Evolutionary conservation across 2,113 vertebrate genomes (phyloP), one percentile per base, ranked within the genome.

Genomic region (Craseonycteris thonglongyai): DNA sequence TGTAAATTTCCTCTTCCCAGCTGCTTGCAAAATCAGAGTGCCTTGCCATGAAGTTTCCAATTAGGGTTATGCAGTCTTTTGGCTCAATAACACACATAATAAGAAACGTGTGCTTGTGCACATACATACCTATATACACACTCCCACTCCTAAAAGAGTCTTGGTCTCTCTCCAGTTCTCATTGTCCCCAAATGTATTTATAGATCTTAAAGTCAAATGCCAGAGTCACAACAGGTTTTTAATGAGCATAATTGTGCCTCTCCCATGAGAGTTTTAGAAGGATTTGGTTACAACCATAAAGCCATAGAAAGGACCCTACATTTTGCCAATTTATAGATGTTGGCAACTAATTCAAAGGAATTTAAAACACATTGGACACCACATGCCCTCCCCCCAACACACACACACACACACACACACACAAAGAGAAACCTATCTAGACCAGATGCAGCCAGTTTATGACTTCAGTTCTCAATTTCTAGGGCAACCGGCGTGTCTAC

Each of bases 1-100:
- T 81, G 74, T 95, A 95, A 87, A 86, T 42, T 66, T 54, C 86
- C 74, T 85, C 71, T 61, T 15, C n/a, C 26, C 92, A 96, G 84
- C 95, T 92, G 68, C 90, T 92, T 68, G 5, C 40, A 45, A 58
- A 91, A 88, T 78, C 65, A 83, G 86, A 75, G 63, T 24, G 58
- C 47, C 69, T 45, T 78, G 2, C 61, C 61, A 75, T n/a, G 56
- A 71, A 15, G 66, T 81, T 88, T 63, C 75, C 49, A 42, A 4
- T 40, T 68, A 80, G 56, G 61, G 66, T 59, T 65, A 18, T 45
- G 40, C 15, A 0, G 9, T 68, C 63, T 82, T 80, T 54, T 33
- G 28, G 75, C 40, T 72, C 78, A 26, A 7, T 28, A 68, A 87
- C n/a, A 21, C 30, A 22, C 18, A 2, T 26, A 58, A 72, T 7